A percentile compares a stretch with the other conserved stretches of the same genome.
phyloP scores from a whole-genome alignment of 1,140 invertebrate genomes.

The Trichogramma pretiosum region DNA sequence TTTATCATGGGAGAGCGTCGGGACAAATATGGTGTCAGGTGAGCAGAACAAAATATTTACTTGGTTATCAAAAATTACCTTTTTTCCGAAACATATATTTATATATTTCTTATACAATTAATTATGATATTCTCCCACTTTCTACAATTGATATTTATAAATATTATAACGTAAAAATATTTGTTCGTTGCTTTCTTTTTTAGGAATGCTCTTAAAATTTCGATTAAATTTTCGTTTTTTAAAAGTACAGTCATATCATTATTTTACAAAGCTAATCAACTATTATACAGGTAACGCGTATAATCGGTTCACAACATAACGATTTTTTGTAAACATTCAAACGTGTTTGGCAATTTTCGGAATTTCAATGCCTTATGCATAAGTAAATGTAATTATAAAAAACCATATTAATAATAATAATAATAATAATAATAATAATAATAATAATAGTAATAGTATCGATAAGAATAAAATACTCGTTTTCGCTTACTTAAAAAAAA shows the following conservation, averaged over 20 bases:
- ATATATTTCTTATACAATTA: too few relatives aligned
- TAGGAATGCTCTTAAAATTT: slow-evolving; percentile 1
- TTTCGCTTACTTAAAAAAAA: too few relatives aligned
- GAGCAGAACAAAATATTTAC: slow-evolving; percentile 22
- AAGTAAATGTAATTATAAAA: too few relatives aligned
- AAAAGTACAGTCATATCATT: background rate
- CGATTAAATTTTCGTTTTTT: slow-evolving; percentile 5
- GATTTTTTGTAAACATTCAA: slow-evolving; percentile 1
- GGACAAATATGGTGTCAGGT: slow-evolving; percentile 71
- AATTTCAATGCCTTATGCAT: too few relatives aligned
- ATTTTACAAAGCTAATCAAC: slow-evolving; percentile 18
- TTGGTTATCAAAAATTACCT: too few relatives aligned
- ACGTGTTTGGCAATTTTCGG: too few relatives aligned
- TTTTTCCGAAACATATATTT: slow-evolving; percentile 16
- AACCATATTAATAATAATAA: too few relatives aligned
- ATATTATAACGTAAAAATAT: too few relatives aligned
- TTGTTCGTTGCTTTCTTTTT: background rate
- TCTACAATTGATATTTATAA: slow-evolving; percentile 6
- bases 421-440: too few relatives aligned
- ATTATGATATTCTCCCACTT: background rate
- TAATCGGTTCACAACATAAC: slow-evolving; percentile 4
- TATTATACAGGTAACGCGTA: slow-evolving; percentile 18
- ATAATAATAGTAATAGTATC: too few relatives aligned
- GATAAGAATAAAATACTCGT: too few relatives aligned
- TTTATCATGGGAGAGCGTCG: slow-evolving; percentile 73